Evolutionary conservation across 1,140 invertebrate genomes (phyloP), one percentile per base, ranked within the genome.

Genomic region (Brachionus plicatilis): DNA sequence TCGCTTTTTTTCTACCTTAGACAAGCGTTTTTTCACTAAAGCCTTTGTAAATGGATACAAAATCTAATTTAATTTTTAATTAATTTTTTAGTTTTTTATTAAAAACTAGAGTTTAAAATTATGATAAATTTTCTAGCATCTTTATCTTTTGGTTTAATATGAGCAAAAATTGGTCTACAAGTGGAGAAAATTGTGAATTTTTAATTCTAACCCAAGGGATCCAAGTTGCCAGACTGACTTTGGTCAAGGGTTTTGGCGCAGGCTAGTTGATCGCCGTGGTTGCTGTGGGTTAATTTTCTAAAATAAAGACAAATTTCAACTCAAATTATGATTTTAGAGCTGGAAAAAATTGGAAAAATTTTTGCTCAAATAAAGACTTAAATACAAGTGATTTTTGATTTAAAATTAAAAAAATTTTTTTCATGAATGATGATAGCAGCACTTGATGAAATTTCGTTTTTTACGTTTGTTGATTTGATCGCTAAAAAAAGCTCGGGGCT

Each of bases 351-450:
- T 60, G 53, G 20, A 20, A 60, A 60, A 60, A 60, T 6, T 37
- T 37, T 37, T 37, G 33, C 33, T 37, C 33, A 37, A 37, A 37
- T 37, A 7, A 7, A 37, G 24, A 29, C 43, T 12, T 72, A 43
- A 72, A 43, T 17, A 43, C 33, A 12, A 7, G 1, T n/a, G n/a
- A 43, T 70, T 70, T 33, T 33, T 33, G 5, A 37, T 14, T 12
- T 12, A 37, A 70, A 70, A 70, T 33, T 14, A 70, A 41, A 70
- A 70, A n/a, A 29, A 41, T 70, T 37, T 43, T 75, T 75, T 75
- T 45, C 17, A 5, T 7, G 72, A 76, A 76, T 76, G 72, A 76
- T 76, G 72, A 76, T 76, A 76, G 72, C 72, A 76, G 72, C 72
- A 76, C 72, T 76, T 50, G 45, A 72, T 43, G 33, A 72, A 72